Evolutionary conservation across 2,888 invertebrate genomes (phyloP).

Genomic region (Lypha dubia): DNA sequence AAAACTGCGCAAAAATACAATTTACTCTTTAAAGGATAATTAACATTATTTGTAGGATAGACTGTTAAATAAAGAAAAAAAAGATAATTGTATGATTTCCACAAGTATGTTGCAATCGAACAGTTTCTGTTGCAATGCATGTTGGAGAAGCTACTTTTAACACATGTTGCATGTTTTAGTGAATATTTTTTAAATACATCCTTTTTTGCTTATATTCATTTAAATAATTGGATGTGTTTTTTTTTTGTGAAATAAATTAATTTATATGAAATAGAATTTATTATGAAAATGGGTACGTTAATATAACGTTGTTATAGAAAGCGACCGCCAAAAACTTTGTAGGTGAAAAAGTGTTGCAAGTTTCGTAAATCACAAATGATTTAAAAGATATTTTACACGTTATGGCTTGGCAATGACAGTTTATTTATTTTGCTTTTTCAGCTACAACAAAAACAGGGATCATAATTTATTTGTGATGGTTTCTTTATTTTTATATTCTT

Average conservation of each 20-base stretch:
- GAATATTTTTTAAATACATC: neutral
- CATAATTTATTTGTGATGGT: no score
- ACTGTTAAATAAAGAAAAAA: no score
- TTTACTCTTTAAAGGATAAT: conserved; percentile 12
- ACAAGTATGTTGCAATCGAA: conserved; percentile 24
- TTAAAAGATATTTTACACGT: no score
- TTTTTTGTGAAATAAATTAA: neutral
- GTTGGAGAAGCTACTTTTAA: neutral
- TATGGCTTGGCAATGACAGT: no score
- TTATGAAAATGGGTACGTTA: neutral
- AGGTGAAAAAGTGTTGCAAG: no score
- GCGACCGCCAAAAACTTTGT: no score
- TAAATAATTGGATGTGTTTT: neutral
- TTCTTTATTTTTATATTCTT: no score
- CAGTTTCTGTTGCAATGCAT: conserved; percentile 2
- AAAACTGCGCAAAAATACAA: conserved; percentile 17
- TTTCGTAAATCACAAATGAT: no score
- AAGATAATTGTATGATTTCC: conserved; percentile 30
- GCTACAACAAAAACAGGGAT: no score
- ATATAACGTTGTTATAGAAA: no score
- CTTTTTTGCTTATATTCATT: neutral
- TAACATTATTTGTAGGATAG: conserved; percentile 7
- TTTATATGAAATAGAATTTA: neutral
- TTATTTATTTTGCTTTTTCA: no score
- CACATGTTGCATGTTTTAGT: neutral